Percentiles rank a stretch among this genome's conserved stretches.
Evolutionary conservation across 1,140 invertebrate genomes (phyloP).

Genomic region (Rhyzopertha dominica): DNA sequence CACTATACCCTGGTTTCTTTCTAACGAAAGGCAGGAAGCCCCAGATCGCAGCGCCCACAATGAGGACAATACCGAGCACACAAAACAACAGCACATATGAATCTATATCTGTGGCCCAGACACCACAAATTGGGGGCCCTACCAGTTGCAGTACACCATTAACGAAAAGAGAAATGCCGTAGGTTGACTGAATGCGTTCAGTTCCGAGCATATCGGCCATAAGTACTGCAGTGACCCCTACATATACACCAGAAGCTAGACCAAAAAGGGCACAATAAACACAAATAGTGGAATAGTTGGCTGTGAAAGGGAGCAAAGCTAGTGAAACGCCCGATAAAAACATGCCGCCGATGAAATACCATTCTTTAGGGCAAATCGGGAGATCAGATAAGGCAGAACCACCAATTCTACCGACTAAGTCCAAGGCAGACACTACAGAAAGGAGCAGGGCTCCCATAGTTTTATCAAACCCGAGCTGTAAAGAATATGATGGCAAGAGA

Average conservation of each 20-base stretch:
- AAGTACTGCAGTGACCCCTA: conserved; percentile 77
- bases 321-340: conserved; percentile 70
- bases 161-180: conserved; percentile 77
- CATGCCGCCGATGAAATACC: conserved; percentile 74
- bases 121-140: conserved; percentile 72
- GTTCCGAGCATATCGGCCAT: conserved; percentile 81
- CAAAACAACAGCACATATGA: conserved; percentile 67
- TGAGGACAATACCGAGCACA: conserved; percentile 64
- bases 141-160: conserved; percentile 75
- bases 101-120: conserved; percentile 57
- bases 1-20: conserved; percentile 28
- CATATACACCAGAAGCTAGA: conserved; percentile 77
- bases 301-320: conserved; percentile 60
- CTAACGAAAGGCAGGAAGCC: conserved; percentile 65
- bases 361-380: conserved; percentile 66
- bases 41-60: conserved; percentile 70
- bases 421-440: conserved; percentile 71
- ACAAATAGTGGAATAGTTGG: conserved; percentile 54
- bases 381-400: conserved; percentile 75
- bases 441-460: conserved; percentile 62
- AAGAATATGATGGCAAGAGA: conserved; percentile 68
- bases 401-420: conserved; percentile 74
- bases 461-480: conserved; percentile 63
- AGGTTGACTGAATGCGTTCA: conserved; percentile 76
- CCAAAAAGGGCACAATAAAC: conserved; percentile 71